A percentile compares a stretch with the other conserved stretches of the same genome.
Evolutionary conservation across 2,888 invertebrate genomes (phyloP).

Genomic region (Spodoptera exigua): DNA sequence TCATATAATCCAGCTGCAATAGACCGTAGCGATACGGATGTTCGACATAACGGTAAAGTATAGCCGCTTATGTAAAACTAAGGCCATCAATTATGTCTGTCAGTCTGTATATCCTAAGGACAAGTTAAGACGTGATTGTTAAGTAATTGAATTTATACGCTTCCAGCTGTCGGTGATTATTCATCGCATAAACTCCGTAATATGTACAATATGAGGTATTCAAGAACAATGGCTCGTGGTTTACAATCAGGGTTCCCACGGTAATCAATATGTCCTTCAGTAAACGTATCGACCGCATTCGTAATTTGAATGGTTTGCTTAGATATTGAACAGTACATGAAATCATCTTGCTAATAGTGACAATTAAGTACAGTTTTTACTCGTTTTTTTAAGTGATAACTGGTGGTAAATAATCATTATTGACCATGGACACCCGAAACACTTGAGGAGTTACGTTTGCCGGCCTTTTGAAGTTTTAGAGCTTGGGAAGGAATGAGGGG

Average conservation of each 20-base stretch:
- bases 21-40: constrained; percentile 47
- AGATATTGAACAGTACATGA: background rate
- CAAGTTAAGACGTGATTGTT: constrained; percentile 12
- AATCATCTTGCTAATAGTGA: background rate
- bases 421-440: too few species aligned
- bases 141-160: constrained; percentile 24
- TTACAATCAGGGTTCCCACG: constrained; percentile 29
- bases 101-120: constrained; percentile 12
- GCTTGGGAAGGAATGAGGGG: too few species aligned
- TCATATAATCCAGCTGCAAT: constrained; percentile 45
- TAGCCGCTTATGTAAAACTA: constrained; percentile 27
- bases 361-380: too few species aligned
- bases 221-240: constrained; percentile 16
- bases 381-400: too few species aligned
- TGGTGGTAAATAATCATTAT: too few species aligned
- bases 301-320: too few species aligned
- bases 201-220: constrained; percentile 10
- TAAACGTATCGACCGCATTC: constrained; percentile 15
- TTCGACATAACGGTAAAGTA: constrained; percentile 42
- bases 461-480: too few species aligned
- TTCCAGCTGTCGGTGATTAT: constrained; percentile 3
- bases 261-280: constrained; percentile 43
- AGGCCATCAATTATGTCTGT: constrained; percentile 20
- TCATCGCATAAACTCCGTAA: constrained; percentile 8
- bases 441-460: too few species aligned